A percentile compares a stretch with the other conserved stretches of the same genome.
These are phyloP conservation scores for Schizopygopsis malacanthus DNA, from an alignment of 2,797 vertebrate genomes.

Conservation along the genomic window DNA sequence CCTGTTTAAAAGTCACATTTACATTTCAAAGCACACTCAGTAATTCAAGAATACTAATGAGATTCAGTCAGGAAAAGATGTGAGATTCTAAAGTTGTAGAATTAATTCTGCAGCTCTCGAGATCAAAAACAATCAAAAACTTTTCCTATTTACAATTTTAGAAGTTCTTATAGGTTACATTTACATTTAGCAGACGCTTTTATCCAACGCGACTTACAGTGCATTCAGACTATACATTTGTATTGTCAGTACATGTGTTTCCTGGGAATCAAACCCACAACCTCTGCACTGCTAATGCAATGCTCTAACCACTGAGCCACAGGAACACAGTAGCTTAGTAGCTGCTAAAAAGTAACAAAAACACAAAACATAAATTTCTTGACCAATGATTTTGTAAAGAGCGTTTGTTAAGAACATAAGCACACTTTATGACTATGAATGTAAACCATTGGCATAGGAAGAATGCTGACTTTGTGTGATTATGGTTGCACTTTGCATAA, in stretches of 20 bases:
- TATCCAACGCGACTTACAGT: too few relatives aligned
- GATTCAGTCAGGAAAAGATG: neutral
- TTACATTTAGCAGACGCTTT: too few relatives aligned
- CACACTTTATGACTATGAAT: neutral
- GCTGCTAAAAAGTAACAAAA: neutral
- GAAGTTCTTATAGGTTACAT: neutral
- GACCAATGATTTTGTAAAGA: neutral
- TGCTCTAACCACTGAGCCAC: too few relatives aligned
- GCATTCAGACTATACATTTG: too few relatives aligned
- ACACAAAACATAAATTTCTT: neutral
- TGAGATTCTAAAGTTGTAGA: neutral
- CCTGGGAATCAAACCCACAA: too few relatives aligned
- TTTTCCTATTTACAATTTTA: neutral
- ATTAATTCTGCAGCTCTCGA: neutral
- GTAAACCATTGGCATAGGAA: neutral
- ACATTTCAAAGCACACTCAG: conserved; percentile 26
- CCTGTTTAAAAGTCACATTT: neutral
- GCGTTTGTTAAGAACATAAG: neutral
- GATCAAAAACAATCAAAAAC: neutral
- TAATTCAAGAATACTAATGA: conserved; percentile 1
- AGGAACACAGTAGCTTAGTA: too few relatives aligned
- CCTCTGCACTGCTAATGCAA: too few relatives aligned
- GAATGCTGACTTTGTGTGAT: neutral
- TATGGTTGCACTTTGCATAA: neutral
- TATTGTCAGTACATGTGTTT: too few relatives aligned